Conservation (phyloP, 2,113 vertebrate genomes). For the Caloenas nicobarica region DNA sequence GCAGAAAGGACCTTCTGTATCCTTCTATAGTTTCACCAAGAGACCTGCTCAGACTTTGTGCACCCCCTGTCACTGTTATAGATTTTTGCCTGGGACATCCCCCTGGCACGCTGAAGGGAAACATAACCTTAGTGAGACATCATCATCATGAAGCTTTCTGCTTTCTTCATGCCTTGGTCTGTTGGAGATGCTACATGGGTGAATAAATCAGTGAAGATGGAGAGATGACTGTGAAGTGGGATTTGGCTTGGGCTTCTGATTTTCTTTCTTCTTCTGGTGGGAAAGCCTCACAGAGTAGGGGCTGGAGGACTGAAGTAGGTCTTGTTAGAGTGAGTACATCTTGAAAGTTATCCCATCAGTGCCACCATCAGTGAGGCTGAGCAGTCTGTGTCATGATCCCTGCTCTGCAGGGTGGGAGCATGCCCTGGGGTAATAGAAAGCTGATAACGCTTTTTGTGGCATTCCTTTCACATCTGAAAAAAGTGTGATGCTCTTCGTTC, state of each 20-base stretch:
- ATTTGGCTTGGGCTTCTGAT: neutral
- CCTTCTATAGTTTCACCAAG: neutral
- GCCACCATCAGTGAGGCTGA: neutral
- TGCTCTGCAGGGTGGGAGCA: accelerated
- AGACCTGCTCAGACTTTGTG: neutral
- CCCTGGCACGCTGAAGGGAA: neutral
- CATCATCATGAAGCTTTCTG: neutral
- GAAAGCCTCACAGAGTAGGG: neutral
- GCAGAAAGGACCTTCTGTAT: neutral
- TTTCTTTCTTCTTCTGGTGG: neutral
- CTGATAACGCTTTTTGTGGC: neutral
- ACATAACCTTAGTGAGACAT: neutral
- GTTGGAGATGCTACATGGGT: neutral
- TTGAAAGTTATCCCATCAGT: neutral
- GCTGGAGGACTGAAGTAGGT: neutral
- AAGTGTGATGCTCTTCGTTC: neutral
- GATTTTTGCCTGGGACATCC: neutral
- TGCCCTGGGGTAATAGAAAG: neutral
- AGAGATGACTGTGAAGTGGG: neutral
- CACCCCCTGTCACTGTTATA: neutral
- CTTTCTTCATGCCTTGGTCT: neutral
- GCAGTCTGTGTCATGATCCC: neutral
- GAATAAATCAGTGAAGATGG: neutral
- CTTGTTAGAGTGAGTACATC: neutral
- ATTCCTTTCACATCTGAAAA: neutral